Base-by-base conservation (phyloP, 2,797 vertebrate genomes). In the Peromyscus eremicus region DNA sequence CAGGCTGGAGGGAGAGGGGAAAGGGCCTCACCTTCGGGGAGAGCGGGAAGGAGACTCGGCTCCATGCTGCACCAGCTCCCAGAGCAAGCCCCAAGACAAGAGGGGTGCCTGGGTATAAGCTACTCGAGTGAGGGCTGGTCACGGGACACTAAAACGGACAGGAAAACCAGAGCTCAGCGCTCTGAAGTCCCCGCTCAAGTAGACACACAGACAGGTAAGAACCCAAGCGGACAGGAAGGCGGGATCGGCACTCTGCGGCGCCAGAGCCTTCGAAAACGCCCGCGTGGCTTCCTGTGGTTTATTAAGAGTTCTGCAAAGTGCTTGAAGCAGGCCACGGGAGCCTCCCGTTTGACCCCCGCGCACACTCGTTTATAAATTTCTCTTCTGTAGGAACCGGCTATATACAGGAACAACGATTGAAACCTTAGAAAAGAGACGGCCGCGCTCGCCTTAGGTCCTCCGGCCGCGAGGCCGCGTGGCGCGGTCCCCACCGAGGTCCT, bases 241-340 rank as follows among this genome's bases (percentile, higher is more conserved):
- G n/a, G 62, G 46, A 27, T 32, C 7, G 19, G 66, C 13, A 43
- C 37, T 29, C 25, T 23, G 40, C 16, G 3, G 75, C 25, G 37
- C 19, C n/a, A 37, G 70, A 97, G 92, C 75, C 83, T 29, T 76
- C 34, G 29, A 64, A 46, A 37, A n/a, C 60, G 43, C 70, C 52
- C 37, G 79, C n/a, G 16, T 91, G 25, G 94, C 94, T 71, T 86
- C 95, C 90, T 64, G 91, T 40, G 94, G n/a, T 98, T 98, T 97
- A 98, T 98, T 97, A 62, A 80, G 49, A 3, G 95, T 92, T 95
- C 82, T 1, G 95, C 95, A 92, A 93, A 96, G 96, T 52, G 97
- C 96, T 92, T 77, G 9, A 14, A 49, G 89, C 32, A 8, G 89
- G 57, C 37, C 11, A 25, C 29, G 23, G 40, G 66, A 64, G 66